Evolutionary conservation across 2,113 vertebrate genomes (phyloP), one percentile per base, ranked within the genome.

Genomic region (Gopherus flavomarginatus): DNA sequence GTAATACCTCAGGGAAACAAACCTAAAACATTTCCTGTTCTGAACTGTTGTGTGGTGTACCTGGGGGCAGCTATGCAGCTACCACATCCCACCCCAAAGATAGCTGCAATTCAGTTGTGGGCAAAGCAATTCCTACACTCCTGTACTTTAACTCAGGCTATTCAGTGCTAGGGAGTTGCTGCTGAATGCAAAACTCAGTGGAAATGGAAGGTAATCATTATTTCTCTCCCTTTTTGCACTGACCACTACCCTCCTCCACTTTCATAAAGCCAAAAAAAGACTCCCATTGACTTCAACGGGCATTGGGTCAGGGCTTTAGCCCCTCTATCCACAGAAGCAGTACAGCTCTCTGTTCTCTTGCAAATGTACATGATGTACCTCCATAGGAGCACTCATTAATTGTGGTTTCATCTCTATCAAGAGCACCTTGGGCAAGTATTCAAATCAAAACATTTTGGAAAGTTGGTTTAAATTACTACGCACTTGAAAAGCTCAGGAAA

Each of bases 401-500:
- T 69, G 19, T 38, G 65, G 16, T 26, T 49, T 14, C n/a, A 24
- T 49, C 44, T 69, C 49, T 26, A 42, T 4, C 35, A 84, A 9
- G 47, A 56, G n/a, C 8, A 56, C 29, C 5, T 6, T 16, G 29
- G n/a, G 35, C 14, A 79, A 27, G 5, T 0, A 1, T 31, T 49
- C 88, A 47, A 47, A 10, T 56, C 53, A 85, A 72, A 72, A 7
- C 42, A 16, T 69, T 35, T 81, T 79, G 54, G 2, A 35, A 87
- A 84, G 2, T 27, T 90, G 85, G 90, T 81, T 89, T 89, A 57
- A 77, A 38, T 69, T 49, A 3, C 56, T 59, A 85, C 4, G 17
- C 92, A 21, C 81, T 86, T 35, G 35, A 88, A 86, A 97, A 59
- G 78, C 88, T 86, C 42, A 19, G 42, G 6, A 65, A 31, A 54